Percentiles rank a stretch among this genome's conserved stretches.
phyloP scores from a whole-genome alignment of 2,113 vertebrate species.

The Nyctibius bracteatus region DNA sequence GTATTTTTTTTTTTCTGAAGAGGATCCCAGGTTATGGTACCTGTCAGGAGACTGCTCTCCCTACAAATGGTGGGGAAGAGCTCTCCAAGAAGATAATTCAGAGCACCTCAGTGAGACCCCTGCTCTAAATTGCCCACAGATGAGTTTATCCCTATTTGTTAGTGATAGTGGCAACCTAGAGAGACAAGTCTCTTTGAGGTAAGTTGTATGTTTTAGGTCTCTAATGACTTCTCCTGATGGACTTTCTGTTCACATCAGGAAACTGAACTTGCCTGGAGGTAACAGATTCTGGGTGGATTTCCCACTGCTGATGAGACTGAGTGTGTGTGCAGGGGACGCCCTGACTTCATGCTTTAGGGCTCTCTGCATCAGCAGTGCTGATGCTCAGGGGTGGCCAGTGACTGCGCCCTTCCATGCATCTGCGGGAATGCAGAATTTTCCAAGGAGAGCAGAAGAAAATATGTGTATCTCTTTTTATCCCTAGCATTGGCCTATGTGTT shows the following conservation, averaged over 20 bases:
- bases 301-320: neutral
- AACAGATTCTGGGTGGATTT: neutral
- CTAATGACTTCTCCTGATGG: neutral
- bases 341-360: neutral
- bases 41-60: neutral
- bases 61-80: neutral
- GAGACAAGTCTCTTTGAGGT: neutral
- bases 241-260: neutral
- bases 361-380: neutral
- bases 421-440: neutral
- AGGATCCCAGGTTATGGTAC: neutral
- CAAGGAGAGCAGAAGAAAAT: neutral
- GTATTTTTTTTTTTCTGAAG: neutral
- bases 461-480: neutral
- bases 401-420: neutral
- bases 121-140: neutral
- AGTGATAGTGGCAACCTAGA: neutral
- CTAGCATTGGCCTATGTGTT: neutral
- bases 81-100: neutral
- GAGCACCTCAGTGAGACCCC: neutral
- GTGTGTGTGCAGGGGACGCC: neutral
- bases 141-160: neutral
- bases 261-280: neutral
- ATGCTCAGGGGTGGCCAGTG: neutral
- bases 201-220: neutral